These are phyloP conservation scores for Gymnocheta viridis DNA, from an alignment of 2,888 invertebrate species.

Conservation along the genomic window DNA sequence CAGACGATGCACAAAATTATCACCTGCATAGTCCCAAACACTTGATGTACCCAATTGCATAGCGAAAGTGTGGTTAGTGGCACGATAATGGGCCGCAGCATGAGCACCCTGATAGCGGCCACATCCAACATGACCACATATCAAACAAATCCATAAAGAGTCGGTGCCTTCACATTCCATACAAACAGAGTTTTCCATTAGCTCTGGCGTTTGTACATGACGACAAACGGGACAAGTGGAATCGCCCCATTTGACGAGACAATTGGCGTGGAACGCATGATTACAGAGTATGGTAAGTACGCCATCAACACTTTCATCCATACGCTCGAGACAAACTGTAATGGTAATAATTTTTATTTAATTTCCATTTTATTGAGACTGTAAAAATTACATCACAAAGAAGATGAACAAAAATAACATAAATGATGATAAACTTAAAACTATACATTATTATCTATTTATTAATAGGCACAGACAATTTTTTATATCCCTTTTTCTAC, in stretches of 20 bases:
- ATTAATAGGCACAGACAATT: no score
- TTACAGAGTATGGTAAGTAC: slow-evolving; percentile 98
- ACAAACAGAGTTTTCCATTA: slow-evolving; percentile 84
- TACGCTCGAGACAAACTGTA: slow-evolving; percentile 87
- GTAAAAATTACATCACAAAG: no score
- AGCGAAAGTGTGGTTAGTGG: slow-evolving; percentile 98
- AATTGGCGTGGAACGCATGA: slow-evolving; percentile 98
- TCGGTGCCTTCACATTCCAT: slow-evolving; percentile 86
- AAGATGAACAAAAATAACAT: no score
- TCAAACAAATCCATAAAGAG: slow-evolving; percentile 98
- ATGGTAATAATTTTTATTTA: not conserved
- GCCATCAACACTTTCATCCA: slow-evolving; percentile 99
- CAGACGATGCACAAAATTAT: slow-evolving; percentile 94
- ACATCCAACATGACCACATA: slow-evolving; percentile 99
- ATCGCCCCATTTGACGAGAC: slow-evolving; percentile 97
- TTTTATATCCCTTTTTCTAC: no score
- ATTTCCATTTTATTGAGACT: not conserved
- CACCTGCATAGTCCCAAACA: slow-evolving; percentile 99
- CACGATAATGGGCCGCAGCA: slow-evolving; percentile 96
- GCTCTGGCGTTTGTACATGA: slow-evolving; percentile 85
- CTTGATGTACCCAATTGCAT: slow-evolving; percentile 97
- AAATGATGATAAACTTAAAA: no score
- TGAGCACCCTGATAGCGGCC: slow-evolving; percentile 95
- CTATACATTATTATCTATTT: no score
- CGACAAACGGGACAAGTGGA: slow-evolving; percentile 99